Conservation (phyloP, 2,888 invertebrate species). For the Caenorhabditis drosophilae region DNA sequence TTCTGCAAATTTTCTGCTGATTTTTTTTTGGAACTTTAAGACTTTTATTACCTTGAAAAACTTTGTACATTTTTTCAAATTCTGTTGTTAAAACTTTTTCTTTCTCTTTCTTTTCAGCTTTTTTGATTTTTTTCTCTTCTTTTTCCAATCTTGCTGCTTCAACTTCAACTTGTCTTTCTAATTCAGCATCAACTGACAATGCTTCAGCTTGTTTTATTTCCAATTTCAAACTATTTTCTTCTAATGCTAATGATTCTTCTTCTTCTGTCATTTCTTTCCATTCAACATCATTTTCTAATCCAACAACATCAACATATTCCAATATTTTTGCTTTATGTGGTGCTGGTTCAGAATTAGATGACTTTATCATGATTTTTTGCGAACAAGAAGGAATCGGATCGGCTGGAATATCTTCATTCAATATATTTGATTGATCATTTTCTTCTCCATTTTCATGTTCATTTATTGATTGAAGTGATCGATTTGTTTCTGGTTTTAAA, state of each 20-base stretch:
- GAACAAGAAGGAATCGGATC: constrained; percentile 29
- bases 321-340: constrained; percentile 7
- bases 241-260: constrained; percentile 72
- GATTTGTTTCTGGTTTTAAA: background rate
- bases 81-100: too few relatives aligned
- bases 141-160: constrained; percentile 60
- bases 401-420: constrained; percentile 17
- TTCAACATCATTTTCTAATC: constrained; percentile 73
- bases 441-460: constrained; percentile 4
- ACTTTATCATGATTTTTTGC: too few relatives aligned
- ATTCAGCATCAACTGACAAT: constrained; percentile 72
- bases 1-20: background rate
- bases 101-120: constrained; percentile 8
- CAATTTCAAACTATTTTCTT: constrained; percentile 75
- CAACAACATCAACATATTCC: constrained; percentile 19
- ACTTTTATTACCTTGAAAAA: constrained; percentile 1
- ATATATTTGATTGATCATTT: background rate
- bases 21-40: background rate
- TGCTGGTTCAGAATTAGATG: background rate
- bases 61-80: constrained; percentile 19
- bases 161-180: constrained; percentile 67
- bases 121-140: constrained; percentile 13
- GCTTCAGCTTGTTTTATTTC: constrained; percentile 75
- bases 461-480: constrained; percentile 26
- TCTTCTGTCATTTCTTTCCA: constrained; percentile 72